Base-by-base conservation (phyloP, 2,797 vertebrate genomes). In the Sebastes diaconus region DNA sequence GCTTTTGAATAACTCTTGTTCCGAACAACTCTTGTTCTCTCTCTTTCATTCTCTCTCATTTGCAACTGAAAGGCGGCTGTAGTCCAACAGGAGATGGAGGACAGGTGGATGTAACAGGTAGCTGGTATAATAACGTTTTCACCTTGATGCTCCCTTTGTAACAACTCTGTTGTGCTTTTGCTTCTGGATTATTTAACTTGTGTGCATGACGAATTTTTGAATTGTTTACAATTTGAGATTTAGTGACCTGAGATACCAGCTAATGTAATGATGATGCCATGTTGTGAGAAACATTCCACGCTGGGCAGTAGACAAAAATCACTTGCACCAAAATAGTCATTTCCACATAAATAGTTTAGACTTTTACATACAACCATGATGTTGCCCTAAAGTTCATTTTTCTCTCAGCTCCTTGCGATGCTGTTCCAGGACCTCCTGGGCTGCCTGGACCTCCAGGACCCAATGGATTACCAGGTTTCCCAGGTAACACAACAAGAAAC, bases 41-140 rank as follows among this genome's bases (percentile, higher is more conserved):
- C 57, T 94, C 86, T 93, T 85, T 88, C 75, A 64, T 83, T 88
- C 58, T 90, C 85, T 87, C 81, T 93, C 90, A 64, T 91, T 93
- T 91, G 79, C 85, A 84, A 90, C 87, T 95, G 90, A 87, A 96
- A 97, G 96, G 96, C 55, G 93, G 91, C 94, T 97, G 96, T 94
- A 94, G 58, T 87, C 70, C 77, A 50, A 84, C 88, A 86, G 91
- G 86, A 91, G 91, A 85, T 84, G 94, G 85, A 90, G 93, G 80
- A 89, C 91, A 95, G 88, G 87, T 90, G 92, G 93, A 95, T 92
- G 92, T 92, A 87, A 93, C 93, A 96, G 96, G 96, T 96, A 97
- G 92, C 89, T 92, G 90, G 86, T 92, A 89, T 86, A 90, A 90
- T 52, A 87, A 83, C 5, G 34, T 89, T 88, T 92, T 92, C 73